Evolutionary conservation across 2,797 vertebrate genomes (phyloP), one percentile per base, ranked within the genome.

Genomic region (Tympanoctomys barrerae): DNA sequence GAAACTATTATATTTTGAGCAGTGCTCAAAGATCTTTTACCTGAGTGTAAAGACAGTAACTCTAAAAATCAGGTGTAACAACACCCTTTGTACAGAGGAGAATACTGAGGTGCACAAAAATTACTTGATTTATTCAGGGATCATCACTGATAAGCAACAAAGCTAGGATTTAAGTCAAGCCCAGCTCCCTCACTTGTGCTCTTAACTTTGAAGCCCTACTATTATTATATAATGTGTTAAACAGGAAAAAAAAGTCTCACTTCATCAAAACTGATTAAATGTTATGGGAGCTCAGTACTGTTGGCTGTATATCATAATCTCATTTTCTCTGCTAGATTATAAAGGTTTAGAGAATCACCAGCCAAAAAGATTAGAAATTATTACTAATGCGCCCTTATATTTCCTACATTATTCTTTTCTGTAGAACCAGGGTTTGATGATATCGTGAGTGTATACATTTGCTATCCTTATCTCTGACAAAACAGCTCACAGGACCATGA

Each of bases 261-360:
- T 19, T 62, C 57, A 39, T n/a, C 28, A 78, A 88, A 92, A 71
- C 18, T 87, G 49, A 57, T 36, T 81, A 39, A 73, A 24, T 46
- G 14, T 52, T 42, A 66, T 57, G 14, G 46, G 28, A n/a, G 64
- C 26, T 81, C 57, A 46, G 1, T 59, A 14, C 36, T 52, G 7
- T 19, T 33, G 36, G 18, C 26, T 70, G 52, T 78, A 26, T 52
- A 22, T n/a, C 52, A 54, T 10, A 59, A 73, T 31, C 8, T 49
- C 21, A 78, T 82, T 94, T 91, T 54, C 59, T 73, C 70, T 77
- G 78, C 71, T 68, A 42, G 26, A n/a, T 46, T n/a, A 62, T 28
- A 89, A 93, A 81, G 61, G 84, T 28, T 85, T 81, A 94, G 54
- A 88, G 54, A 94, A 42, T 52, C 49, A 64, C 5, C 42, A 64